Evolutionary conservation across 2,797 vertebrate genomes (phyloP), one percentile per base, ranked within the genome.

Genomic region (Ara ararauna): DNA sequence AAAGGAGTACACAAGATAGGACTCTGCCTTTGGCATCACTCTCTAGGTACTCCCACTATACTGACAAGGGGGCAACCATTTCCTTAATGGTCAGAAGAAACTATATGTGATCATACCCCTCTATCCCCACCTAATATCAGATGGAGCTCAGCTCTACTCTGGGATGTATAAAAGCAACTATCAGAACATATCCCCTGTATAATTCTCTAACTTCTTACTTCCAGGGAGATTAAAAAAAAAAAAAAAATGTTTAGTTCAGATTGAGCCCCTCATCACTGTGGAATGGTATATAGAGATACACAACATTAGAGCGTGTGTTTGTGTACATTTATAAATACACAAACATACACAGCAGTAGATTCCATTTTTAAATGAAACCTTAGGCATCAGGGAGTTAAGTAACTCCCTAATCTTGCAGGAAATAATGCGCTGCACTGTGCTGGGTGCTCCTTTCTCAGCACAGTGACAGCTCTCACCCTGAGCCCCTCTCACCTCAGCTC

Each of bases 371-470:
- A 68, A 45, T 29, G 2, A 62, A 87, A 34, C 29, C 6, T 48
- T n/a, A 47, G 27, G 27, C 38, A 80, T n/a, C 0, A 1, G 13
- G 16, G 42, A 72, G 8, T n/a, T 23, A 27, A 71, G 16, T 23
- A 27, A 71, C 14, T 17, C 16, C 6, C n/a, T 7, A 0, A 15
- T 29, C 27, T 17, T 48, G 24, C 27, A 90, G 53, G n/a, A 70
- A 70, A 56, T n/a, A 44, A 14, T 0, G 1, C 2, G 3, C 9
- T 27, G 21, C 2, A 0, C 18, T 34, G 36, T 1, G 1, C 1
- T 0, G 5, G 7, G 2, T 76, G 6, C 4, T 88, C 13, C 50
- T 65, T 9, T 58, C 24, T 22, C 36, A 84, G 42, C 29, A 72
- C 9, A 20, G 30, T 30, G 47, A 54, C 24, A 42, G 5, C 2